Percentiles rank a stretch among this genome's conserved stretches.
Evolutionary conservation across 2,797 vertebrate species (phyloP).

Genomic region (Octomys mimax): DNA sequence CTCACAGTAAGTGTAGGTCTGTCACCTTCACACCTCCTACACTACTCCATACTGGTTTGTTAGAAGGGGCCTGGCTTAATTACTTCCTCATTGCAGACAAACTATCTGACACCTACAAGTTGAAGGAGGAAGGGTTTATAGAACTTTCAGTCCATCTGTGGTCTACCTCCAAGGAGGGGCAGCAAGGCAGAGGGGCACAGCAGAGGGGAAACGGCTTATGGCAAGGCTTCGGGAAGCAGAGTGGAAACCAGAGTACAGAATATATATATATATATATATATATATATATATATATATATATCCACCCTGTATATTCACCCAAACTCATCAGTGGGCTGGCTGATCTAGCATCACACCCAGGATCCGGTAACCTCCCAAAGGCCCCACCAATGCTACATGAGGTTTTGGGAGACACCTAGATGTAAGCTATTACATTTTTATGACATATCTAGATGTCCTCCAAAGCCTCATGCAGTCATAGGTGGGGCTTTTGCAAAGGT

Average conservation of each 20-base stretch:
- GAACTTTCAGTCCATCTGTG: neutral
- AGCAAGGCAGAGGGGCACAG: neutral
- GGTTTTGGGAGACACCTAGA: neutral
- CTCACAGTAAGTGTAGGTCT: neutral
- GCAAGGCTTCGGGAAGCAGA: neutral
- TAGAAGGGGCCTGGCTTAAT: neutral
- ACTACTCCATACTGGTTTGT: conserved; percentile 13
- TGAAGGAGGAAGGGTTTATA: neutral
- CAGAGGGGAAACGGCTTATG: neutral
- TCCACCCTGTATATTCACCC: neutral
- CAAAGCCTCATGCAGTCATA: neutral
- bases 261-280: neutral
- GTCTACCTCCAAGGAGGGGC: neutral
- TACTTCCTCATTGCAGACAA: neutral
- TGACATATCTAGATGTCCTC: no score
- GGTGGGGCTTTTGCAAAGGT: neutral
- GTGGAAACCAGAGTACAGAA: neutral
- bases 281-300: no score
- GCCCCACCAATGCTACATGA: neutral
- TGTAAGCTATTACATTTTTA: no score
- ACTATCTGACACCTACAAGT: neutral
- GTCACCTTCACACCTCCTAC: neutral
- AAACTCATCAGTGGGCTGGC: neutral
- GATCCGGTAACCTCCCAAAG: neutral
- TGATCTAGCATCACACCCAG: neutral